These are phyloP conservation scores for Drosophila falleni DNA, from an alignment of 2,888 invertebrate genomes.

Conservation along the genomic window DNA sequence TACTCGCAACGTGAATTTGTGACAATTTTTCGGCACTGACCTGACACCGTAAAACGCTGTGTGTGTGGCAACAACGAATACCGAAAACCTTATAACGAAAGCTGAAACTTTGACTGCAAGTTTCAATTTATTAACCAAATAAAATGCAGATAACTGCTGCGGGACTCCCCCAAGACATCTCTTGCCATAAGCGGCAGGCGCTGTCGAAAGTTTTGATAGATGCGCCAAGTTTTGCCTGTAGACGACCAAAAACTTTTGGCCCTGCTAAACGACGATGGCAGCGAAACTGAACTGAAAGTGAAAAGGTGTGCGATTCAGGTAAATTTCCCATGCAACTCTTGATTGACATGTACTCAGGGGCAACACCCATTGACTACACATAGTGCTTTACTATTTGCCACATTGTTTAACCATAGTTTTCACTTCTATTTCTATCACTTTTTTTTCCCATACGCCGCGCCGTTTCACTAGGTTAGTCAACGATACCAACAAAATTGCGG, in stretches of 20 bases:
- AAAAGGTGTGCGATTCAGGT: constrained; percentile 41
- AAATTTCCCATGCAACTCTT: constrained; percentile 47
- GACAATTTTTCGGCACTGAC: constrained; percentile 49
- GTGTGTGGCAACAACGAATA: constrained; percentile 7
- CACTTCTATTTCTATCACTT: constrained; percentile 5
- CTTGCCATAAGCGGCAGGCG: constrained; percentile 67
- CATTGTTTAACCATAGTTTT: constrained; percentile 20
- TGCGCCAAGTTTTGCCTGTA: constrained; percentile 52
- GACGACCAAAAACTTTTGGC: constrained; percentile 42
- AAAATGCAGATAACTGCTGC: constrained; percentile 75
- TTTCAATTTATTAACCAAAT: constrained; percentile 80
- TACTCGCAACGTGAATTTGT: constrained; percentile 41
- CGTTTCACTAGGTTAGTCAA: constrained; percentile 45
- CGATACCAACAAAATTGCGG: constrained; percentile 55
- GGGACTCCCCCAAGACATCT: constrained; percentile 46
- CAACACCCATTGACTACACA: constrained; percentile 19
- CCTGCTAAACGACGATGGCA: neutral
- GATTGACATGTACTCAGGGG: constrained; percentile 49
- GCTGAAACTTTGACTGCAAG: constrained; percentile 61
- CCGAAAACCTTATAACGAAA: constrained; percentile 6
- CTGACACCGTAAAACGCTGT: constrained; percentile 31
- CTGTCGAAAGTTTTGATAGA: constrained; percentile 70
- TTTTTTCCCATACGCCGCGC: constrained; percentile 16
- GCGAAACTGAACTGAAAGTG: constrained; percentile 19
- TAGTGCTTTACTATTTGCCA: constrained; percentile 11